Evolutionary conservation across 1,140 invertebrate genomes (phyloP).

Genomic region (Heliothis subflexa): DNA sequence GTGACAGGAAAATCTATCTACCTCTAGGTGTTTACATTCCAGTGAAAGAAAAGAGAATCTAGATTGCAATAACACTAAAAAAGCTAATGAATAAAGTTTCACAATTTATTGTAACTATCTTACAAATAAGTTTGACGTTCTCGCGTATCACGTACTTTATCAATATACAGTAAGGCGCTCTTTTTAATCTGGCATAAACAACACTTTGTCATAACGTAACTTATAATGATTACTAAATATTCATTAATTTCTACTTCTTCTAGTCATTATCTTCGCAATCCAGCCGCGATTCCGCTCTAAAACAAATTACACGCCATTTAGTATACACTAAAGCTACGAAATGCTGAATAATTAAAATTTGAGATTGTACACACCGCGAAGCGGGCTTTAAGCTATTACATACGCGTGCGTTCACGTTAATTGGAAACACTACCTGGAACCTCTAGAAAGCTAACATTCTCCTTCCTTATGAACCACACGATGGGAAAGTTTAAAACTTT

Average conservation of each 20-base stretch:
- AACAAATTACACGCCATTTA: slow-evolving; percentile 10
- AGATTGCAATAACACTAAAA: no score
- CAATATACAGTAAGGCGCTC: slow-evolving; percentile 19
- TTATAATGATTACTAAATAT: slow-evolving; percentile 6
- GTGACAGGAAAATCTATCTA: not conserved
- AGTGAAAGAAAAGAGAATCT: no score
- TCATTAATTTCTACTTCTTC: not conserved
- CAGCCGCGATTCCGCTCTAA: slow-evolving; percentile 3
- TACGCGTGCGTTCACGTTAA: not conserved
- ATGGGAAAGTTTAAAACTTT: not conserved
- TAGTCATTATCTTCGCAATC: slow-evolving; percentile 1
- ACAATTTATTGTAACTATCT: not conserved
- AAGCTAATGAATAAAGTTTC: not conserved
- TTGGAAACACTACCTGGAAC: not conserved
- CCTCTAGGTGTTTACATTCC: not conserved
- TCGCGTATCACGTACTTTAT: slow-evolving; percentile 7
- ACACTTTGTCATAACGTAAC: slow-evolving; percentile 11
- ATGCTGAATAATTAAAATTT: slow-evolving; percentile 24
- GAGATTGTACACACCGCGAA: not conserved
- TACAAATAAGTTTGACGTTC: slow-evolving; percentile 1
- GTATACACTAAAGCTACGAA: slow-evolving; percentile 10
- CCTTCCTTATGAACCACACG: not conserved
- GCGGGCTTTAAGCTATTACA: not conserved
- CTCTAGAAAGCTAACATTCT: not conserved
- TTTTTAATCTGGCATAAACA: not conserved